A percentile compares a stretch with the other conserved stretches of the same genome.
Evolutionary conservation across 2,797 vertebrate genomes (phyloP).

Genomic region (Phalloptychus januarius): DNA sequence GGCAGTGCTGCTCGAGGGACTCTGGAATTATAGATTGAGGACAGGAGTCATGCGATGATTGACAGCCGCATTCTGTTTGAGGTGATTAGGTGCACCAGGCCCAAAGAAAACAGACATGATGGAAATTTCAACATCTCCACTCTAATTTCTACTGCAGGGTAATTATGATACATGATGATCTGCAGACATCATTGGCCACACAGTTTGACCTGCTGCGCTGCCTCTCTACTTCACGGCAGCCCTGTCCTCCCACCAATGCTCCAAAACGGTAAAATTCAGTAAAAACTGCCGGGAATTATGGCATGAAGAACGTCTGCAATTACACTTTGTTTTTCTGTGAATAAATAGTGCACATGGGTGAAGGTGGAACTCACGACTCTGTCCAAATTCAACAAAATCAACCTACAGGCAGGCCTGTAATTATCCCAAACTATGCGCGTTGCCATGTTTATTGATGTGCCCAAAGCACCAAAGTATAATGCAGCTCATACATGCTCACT

Average conservation of each 20-base stretch:
- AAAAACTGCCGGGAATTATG: constrained; percentile 29
- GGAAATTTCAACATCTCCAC: constrained; percentile 78
- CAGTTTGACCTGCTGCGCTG: constrained; percentile 46
- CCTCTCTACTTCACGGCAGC: constrained; percentile 31
- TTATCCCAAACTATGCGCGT: background rate
- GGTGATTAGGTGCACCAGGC: constrained; percentile 77
- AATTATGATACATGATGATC: constrained; percentile 82
- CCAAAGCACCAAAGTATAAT: constrained; percentile 8
- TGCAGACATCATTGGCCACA: constrained; percentile 76
- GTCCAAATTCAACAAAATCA: constrained; percentile 25
- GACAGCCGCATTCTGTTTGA: constrained; percentile 76
- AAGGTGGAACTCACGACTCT: constrained; percentile 5
- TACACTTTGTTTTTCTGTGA: constrained; percentile 10
- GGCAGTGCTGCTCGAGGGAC: constrained; percentile 62
- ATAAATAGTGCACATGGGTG: constrained; percentile 2
- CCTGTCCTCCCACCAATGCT: background rate
- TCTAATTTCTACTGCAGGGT: constrained; percentile 77
- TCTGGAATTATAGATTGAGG: constrained; percentile 80
- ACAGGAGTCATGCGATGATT: constrained; percentile 77
- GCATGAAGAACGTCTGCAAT: constrained; percentile 26
- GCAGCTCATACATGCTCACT: background rate
- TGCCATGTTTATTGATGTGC: constrained; percentile 14
- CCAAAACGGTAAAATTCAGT: constrained; percentile 20
- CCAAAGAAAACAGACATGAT: constrained; percentile 81
- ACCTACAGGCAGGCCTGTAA: constrained; percentile 6